Evolutionary conservation across 1,140 invertebrate species (phyloP), one percentile per base, ranked within the genome.

Genomic region (Venustaconcha ellipsiformis): DNA sequence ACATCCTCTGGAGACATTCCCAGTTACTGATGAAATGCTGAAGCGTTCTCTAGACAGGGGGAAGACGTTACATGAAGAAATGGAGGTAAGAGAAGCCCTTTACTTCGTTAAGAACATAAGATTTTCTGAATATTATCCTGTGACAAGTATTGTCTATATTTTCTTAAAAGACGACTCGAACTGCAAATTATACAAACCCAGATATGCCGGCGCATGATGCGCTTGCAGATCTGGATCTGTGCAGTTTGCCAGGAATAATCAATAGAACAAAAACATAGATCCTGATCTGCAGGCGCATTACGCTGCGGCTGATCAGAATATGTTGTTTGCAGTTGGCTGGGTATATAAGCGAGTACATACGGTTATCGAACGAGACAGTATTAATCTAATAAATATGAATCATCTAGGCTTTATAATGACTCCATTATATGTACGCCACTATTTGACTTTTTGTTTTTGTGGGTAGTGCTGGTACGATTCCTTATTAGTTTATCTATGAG

Each of bases 1-100:
- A 11, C n/a, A 26, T 11, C 62, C 69, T 15, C 37, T 76, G 20
- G 14, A 56, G 14, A 57, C 71, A 37, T 76, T 76, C 63, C 75
- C 75, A n/a, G 75, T 76, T 17, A 76, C 75, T 2, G 67, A 71
- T 26, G 75, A 76, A 67, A 76, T 76, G 75, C 68, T 76, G 18
- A 58, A 48, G 48, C n/a, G 30, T 60, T 48, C 58, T 8, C 64
- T 76, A 14, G 75, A 76, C 12, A 56, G 75, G 13, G 75, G 69
- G n/a, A 6, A 23, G 30, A 30, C 68, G 4, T 20, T 76, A 15
- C 64, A 71, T 17, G 63, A 76, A 58, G 75, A 76, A 67, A 76
- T 76, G 30, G 57, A 71, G 69, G 75, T 76, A 76, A 8, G 20
- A n/a, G 13, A 23, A 23, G 59, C 8, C 8, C 23, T 62, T 23